Conservation (phyloP, 2,113 vertebrate species). For the Menura novaehollandiae region DNA sequence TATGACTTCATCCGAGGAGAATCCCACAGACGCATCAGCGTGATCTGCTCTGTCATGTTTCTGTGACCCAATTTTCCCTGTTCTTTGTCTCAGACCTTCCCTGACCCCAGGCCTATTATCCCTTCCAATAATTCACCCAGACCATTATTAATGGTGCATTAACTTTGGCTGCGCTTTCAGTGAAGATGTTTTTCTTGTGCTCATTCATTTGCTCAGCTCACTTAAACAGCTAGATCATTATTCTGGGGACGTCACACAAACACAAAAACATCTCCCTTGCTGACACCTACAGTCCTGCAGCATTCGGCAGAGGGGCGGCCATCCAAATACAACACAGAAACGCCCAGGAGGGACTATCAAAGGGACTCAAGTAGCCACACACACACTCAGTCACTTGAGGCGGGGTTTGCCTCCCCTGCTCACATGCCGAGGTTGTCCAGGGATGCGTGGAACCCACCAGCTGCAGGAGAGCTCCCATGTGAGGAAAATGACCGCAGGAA, state of each 20-base stretch:
- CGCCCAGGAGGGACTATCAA: neutral
- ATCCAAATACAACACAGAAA: neutral
- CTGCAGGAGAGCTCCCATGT: neutral
- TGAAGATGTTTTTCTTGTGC: constrained; percentile 60
- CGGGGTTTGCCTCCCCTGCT: neutral
- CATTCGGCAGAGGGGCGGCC: neutral
- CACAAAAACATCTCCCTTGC: constrained; percentile 28
- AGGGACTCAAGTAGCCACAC: constrained; percentile 32
- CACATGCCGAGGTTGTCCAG: fast-evolving
- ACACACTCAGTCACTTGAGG: neutral
- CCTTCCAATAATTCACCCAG: constrained; percentile 64
- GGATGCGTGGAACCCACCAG: neutral
- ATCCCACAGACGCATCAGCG: constrained; percentile 49
- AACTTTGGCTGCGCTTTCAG: constrained; percentile 67
- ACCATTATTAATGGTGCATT: constrained; percentile 76
- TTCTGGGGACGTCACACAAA: constrained; percentile 51
- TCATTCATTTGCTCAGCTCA: constrained; percentile 35
- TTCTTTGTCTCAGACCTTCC: constrained; percentile 68
- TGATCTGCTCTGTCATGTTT: constrained; percentile 69
- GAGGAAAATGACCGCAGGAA: neutral
- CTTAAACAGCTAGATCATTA: constrained; percentile 63
- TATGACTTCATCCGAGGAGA: constrained; percentile 68
- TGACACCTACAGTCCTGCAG: constrained; percentile 1
- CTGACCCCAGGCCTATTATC: constrained; percentile 57
- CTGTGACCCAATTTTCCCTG: constrained; percentile 67